Base-by-base conservation (phyloP, 1,140 invertebrate genomes). In the Phenacoccus solenopsis region DNA sequence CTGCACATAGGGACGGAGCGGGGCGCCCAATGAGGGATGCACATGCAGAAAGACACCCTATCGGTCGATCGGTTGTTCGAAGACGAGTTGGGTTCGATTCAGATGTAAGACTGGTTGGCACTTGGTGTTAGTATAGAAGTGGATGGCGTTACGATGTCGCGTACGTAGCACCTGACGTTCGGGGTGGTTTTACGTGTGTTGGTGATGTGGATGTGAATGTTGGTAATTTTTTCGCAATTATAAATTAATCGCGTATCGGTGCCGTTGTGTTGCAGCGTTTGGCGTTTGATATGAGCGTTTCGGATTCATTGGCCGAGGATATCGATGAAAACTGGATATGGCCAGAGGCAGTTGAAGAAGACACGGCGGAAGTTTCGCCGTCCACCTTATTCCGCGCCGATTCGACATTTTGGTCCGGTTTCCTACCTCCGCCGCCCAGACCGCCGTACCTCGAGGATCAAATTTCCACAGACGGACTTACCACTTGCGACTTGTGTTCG, bases 401-500 rank as follows among this genome's bases (percentile, higher is more conserved):
- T 27, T 25, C 59, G 74, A 85, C 84, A n/a, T 77, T 86, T n/a
- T 86, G 85, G 82, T 81, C 84, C 71, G 77, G 84, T 1, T 87
- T 88, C 74, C 83, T 87, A 56, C 86, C 86, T 28, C 86, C 86
- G 10, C 86, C 86, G 24, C 86, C 85, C 28, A 78, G 85, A 69
- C 86, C 85, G 4, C 80, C 83, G 32, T 87, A 84, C 76, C 80
- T 87, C 38, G 74, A 75, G 21, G 83, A 84, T 76, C 80, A 86
- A 56, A 78, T 84, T 72, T 77, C 80, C 38, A 82, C 84, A 67
- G 86, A 87, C 78, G 86, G 86, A 69, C 81, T 87, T 69, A 87
- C 86, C 72, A 87, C 86, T 73, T 88, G 86, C 78, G 86, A 88
- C 79, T 81, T 87, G 35, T 87, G 86, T 76, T 82, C 85, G 69